Conservation (phyloP, 2,113 vertebrate genomes). For the Periophthalmus modestus region DNA sequence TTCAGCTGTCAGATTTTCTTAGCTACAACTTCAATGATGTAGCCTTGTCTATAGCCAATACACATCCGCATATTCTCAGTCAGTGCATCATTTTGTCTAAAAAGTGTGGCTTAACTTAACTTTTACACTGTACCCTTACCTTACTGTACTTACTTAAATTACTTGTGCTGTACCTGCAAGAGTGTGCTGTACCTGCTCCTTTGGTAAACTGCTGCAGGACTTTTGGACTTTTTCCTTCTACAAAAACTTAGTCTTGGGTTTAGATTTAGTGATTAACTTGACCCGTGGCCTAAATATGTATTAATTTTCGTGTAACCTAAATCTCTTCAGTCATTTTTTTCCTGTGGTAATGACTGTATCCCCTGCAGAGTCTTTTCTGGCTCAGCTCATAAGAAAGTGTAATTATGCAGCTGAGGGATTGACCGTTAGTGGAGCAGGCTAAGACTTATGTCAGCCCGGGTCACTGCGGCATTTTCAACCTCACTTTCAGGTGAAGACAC, state of each 20-base stretch:
- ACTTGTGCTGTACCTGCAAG: too few relatives aligned
- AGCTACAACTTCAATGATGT: too few relatives aligned
- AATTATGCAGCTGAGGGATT: constrained; percentile 75
- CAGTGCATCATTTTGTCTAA: too few relatives aligned
- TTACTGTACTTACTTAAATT: too few relatives aligned
- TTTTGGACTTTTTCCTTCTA: background rate
- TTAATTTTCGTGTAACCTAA: background rate
- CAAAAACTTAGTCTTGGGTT: background rate
- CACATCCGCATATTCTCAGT: too few relatives aligned
- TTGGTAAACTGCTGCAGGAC: background rate
- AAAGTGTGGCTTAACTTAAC: too few relatives aligned
- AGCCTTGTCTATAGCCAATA: too few relatives aligned
- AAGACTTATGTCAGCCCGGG: constrained; percentile 36
- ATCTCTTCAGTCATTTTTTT: background rate
- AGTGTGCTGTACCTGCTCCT: background rate
- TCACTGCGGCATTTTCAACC: constrained; percentile 34
- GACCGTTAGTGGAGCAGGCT: constrained; percentile 57
- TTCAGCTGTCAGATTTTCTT: too few relatives aligned
- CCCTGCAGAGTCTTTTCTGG: constrained; percentile 64
- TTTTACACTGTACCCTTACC: too few relatives aligned
- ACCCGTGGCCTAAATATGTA: background rate
- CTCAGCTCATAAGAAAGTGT: constrained; percentile 65
- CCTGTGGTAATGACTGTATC: constrained; percentile 6
- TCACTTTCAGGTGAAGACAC: constrained; percentile 33
- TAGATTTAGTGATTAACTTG: background rate